phyloP scores from a whole-genome alignment of 2,888 invertebrate genomes.

The Acronicta aceris region DNA sequence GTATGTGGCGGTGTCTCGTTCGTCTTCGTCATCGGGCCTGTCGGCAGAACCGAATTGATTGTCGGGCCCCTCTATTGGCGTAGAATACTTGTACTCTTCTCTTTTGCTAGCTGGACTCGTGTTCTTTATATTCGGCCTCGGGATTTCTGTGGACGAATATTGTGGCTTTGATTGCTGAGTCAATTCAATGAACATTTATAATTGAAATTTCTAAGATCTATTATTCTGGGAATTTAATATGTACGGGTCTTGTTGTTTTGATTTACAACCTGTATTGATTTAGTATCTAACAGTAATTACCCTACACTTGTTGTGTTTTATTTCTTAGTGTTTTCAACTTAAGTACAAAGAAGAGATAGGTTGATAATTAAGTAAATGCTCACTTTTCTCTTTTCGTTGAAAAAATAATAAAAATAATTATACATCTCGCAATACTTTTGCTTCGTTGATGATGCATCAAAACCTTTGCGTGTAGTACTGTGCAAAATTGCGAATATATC shows the following conservation, averaged over 20 bases:
- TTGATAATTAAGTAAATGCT: no score
- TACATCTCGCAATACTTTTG: no score
- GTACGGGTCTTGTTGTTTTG: conserved; percentile 8
- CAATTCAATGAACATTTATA: conserved; percentile 5
- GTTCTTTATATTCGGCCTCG: conserved; percentile 91
- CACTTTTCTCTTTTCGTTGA: no score
- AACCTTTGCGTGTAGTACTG: no score
- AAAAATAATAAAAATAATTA: no score
- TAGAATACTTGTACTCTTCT: conserved; percentile 87
- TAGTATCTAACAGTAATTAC: conserved; percentile 4
- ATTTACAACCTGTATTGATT: conserved; percentile 21
- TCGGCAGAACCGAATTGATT: conserved; percentile 93
- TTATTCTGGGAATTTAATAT: conserved; percentile 10
- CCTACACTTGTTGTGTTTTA: conserved; percentile 8
- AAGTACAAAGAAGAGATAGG: no score
- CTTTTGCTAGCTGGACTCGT: conserved; percentile 87
- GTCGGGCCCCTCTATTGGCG: conserved; percentile 88
- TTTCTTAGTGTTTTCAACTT: no score
- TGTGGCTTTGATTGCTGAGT: conserved; percentile 21
- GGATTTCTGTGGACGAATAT: conserved; percentile 90
- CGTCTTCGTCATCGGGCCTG: conserved; percentile 91
- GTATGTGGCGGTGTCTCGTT: conserved; percentile 69
- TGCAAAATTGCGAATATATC: no score
- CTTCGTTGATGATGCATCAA: no score
- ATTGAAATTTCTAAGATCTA: conserved; percentile 9